Evolutionary conservation across 2,797 vertebrate genomes (phyloP).

Genomic region (Enteromius unitaeniatus): DNA sequence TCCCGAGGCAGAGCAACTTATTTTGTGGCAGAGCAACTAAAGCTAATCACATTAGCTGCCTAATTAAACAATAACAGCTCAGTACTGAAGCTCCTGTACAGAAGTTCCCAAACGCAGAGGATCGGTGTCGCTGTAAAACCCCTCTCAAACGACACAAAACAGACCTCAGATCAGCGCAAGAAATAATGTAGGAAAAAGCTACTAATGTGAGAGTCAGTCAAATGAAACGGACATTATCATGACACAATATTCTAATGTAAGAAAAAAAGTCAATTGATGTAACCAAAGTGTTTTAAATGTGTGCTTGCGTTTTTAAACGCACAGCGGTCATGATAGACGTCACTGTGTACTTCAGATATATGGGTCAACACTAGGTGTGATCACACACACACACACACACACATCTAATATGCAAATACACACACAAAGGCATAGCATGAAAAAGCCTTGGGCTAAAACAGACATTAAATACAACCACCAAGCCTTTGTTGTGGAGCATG

Average conservation of each 20-base stretch:
- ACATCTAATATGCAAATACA: neutral
- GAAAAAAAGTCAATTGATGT: too few relatives aligned
- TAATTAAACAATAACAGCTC: slow-evolving; percentile 26
- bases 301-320: neutral
- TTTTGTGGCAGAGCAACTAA: neutral
- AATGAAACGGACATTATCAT: neutral
- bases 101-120: neutral
- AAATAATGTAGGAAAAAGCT: neutral
- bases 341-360: neutral
- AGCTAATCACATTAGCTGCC: slow-evolving; percentile 22
- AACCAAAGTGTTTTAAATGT: neutral
- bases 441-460: neutral
- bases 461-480: neutral
- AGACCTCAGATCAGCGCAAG: neutral
- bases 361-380: neutral
- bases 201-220: neutral
- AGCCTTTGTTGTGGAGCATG: neutral
- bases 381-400: neutral
- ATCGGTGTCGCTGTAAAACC: neutral
- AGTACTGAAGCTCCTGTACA: neutral
- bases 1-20: too few relatives aligned
- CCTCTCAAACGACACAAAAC: neutral
- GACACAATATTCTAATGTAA: too few relatives aligned
- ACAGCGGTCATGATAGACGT: neutral
- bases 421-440: slow-evolving; percentile 12